Evolutionary conservation across 2,113 vertebrate species (phyloP).

Genomic region (Cyphomyrus discorhynchus): DNA sequence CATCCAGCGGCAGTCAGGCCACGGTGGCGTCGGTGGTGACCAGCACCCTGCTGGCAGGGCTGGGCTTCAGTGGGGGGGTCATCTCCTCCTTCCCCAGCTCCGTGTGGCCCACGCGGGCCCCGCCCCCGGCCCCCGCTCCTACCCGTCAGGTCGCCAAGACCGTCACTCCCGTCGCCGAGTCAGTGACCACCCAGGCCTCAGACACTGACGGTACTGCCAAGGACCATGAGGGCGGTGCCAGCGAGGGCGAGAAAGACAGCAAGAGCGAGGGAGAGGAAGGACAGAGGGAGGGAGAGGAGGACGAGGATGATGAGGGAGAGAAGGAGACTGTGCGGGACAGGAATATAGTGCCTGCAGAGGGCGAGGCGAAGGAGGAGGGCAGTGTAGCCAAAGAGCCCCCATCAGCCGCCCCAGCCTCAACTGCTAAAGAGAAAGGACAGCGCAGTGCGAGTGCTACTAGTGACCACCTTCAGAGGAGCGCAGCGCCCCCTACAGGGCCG

Average conservation of each 20-base stretch:
- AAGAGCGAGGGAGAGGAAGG: constrained; percentile 67
- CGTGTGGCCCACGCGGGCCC: constrained; percentile 78
- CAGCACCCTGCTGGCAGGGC: constrained; percentile 84
- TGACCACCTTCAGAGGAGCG: constrained; percentile 30
- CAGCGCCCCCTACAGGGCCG: constrained; percentile 55
- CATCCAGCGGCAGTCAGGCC: constrained; percentile 88
- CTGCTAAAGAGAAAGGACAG: constrained; percentile 57
- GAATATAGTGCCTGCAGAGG: constrained; percentile 10
- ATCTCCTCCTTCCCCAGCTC: constrained; percentile 92
- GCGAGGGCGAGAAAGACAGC: constrained; percentile 66
- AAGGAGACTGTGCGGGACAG: constrained; percentile 66
- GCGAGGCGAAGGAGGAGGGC: constrained; percentile 23
- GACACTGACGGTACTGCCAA: constrained; percentile 47
- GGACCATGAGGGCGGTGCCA: constrained; percentile 54
- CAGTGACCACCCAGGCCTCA: constrained; percentile 42
- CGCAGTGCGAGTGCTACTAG: constrained; percentile 39
- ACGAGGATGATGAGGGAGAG: constrained; percentile 54
- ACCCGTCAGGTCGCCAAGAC: constrained; percentile 56
- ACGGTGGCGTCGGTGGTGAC: constrained; percentile 90
- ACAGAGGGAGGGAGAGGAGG: constrained; percentile 57
- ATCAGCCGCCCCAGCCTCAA: constrained; percentile 40
- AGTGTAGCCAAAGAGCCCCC: constrained; percentile 34
- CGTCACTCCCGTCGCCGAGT: constrained; percentile 26
- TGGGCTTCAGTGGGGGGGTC: constrained; percentile 83
- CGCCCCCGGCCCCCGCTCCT: constrained; percentile 42